Evolutionary conservation across 2,113 vertebrate species (phyloP).

Genomic region (Heloderma charlesbogerti): DNA sequence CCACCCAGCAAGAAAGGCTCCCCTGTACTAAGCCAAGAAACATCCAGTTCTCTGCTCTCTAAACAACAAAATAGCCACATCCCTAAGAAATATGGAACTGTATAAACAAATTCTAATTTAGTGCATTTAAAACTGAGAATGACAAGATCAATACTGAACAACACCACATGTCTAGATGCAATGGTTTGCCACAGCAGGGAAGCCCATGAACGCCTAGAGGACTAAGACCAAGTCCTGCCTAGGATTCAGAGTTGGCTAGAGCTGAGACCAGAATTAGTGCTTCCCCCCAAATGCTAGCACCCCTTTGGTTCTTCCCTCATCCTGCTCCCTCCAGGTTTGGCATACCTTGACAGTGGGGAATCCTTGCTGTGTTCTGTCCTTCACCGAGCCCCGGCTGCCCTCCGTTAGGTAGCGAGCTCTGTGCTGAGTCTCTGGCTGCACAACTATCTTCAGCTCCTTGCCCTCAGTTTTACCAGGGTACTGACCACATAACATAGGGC

Average conservation of each 20-base stretch:
- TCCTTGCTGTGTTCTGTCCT: conserved; percentile 95
- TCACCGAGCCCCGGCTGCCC: conserved; percentile 97
- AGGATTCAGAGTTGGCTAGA: not conserved
- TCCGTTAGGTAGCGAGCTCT: conserved; percentile 96
- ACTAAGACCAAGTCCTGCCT: not conserved
- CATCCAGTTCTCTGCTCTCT: conserved; percentile 10
- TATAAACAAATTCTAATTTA: not conserved
- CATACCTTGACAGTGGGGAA: conserved; percentile 96
- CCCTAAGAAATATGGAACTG: not conserved
- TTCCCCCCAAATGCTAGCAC: not conserved
- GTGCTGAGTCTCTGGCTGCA: conserved; percentile 97
- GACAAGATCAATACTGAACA: not conserved
- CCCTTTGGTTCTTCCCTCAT: not conserved
- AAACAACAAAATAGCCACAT: conserved; percentile 19
- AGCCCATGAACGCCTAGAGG: not conserved
- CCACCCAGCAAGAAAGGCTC: conserved; percentile 10
- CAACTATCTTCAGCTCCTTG: conserved; percentile 95
- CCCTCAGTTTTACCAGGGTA: conserved; percentile 93
- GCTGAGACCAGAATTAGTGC: not conserved
- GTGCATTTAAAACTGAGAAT: not conserved
- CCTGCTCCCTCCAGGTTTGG: not conserved
- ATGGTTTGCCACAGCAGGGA: not conserved
- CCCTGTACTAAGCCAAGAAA: conserved; percentile 14
- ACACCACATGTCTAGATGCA: too few relatives aligned
- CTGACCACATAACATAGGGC: conserved; percentile 88